A percentile compares a stretch with the other conserved stretches of the same genome.
Evolutionary conservation across 2,113 vertebrate species (phyloP).

Genomic region (Entomyzon cyanotis): DNA sequence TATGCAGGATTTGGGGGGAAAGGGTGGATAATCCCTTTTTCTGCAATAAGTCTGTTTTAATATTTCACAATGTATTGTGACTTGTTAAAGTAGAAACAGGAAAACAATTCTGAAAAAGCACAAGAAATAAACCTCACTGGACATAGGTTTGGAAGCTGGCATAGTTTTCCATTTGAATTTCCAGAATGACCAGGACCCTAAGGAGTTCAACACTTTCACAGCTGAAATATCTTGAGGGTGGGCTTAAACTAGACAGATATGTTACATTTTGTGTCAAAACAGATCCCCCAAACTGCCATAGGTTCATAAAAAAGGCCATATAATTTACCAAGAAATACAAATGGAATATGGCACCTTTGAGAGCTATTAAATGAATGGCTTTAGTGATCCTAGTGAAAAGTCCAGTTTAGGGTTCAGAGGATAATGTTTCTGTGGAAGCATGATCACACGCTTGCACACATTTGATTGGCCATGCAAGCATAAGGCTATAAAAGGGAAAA

Average conservation of each 20-base stretch:
- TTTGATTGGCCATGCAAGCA: neutral
- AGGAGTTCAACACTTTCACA: neutral
- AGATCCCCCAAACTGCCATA: neutral
- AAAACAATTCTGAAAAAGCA: neutral
- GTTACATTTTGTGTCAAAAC: neutral
- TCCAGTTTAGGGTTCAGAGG: neutral
- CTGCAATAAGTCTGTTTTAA: neutral
- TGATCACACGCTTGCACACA: neutral
- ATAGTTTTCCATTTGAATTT: neutral
- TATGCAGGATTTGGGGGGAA: neutral
- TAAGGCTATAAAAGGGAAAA: neutral
- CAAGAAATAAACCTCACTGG: neutral
- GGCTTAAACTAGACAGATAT: neutral
- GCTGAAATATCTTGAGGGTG: neutral
- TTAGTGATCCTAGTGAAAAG: neutral
- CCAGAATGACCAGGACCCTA: neutral
- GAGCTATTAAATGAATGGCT: neutral
- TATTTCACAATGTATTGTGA: neutral
- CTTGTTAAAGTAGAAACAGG: neutral
- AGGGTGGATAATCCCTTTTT: neutral
- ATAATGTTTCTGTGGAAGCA: neutral
- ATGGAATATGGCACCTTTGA: neutral
- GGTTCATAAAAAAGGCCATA: neutral
- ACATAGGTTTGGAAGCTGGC: neutral
- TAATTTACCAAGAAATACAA: neutral